Evolutionary conservation across 2,113 vertebrate genomes (phyloP).

Genomic region (Marcusenius ussheri): DNA sequence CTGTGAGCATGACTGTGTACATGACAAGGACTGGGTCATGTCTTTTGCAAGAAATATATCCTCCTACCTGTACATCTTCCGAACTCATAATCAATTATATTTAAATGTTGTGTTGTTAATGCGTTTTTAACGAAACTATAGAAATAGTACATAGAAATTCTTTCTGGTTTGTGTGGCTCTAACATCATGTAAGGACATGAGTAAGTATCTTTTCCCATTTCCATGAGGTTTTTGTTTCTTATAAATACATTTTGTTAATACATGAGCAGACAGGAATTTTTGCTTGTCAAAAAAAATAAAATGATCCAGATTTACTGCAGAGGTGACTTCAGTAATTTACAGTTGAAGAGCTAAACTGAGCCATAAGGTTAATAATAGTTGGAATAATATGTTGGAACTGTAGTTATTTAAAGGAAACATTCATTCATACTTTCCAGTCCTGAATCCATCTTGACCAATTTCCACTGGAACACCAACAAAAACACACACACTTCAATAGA

Average conservation of each 20-base stretch:
- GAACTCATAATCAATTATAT: neutral
- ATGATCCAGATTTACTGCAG: neutral
- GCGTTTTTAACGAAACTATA: neutral
- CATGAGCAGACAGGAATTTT: neutral
- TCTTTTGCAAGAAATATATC: neutral
- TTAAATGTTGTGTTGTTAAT: neutral
- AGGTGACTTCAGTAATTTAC: neutral
- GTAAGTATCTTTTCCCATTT: neutral
- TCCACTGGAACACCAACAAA: neutral
- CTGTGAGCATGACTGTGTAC: neutral
- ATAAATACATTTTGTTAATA: neutral
- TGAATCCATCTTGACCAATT: neutral
- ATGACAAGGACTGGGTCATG: neutral
- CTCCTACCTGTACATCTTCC: neutral
- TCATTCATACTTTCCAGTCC: neutral
- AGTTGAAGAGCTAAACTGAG: neutral
- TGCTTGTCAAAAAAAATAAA: neutral
- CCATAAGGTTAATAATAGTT: neutral
- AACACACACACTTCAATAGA: neutral
- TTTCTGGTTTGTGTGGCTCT: neutral
- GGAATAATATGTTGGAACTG: neutral
- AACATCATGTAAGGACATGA: neutral
- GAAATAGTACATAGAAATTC: neutral
- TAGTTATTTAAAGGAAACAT: neutral
- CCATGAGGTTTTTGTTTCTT: neutral